A percentile compares a stretch with the other conserved stretches of the same genome.
These are phyloP conservation scores for Lithophane ornitopus DNA, from an alignment of 2,888 invertebrate species.

Conservation along the genomic window DNA sequence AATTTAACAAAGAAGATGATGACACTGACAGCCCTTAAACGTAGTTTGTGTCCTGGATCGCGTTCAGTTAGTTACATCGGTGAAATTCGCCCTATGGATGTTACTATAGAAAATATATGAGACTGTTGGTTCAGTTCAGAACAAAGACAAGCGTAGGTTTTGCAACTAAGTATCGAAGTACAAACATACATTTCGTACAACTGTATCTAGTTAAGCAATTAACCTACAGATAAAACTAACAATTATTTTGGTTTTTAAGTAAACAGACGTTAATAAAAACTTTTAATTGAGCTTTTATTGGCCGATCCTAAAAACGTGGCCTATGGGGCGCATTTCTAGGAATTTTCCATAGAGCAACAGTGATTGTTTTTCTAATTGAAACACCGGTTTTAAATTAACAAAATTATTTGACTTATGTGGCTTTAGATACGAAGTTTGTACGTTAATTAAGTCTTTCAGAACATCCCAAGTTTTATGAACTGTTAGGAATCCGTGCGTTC, in stretches of 20 bases:
- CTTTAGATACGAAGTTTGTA: neutral
- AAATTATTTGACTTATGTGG: neutral
- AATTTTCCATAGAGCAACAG: neutral
- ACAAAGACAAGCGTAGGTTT: conserved; percentile 14
- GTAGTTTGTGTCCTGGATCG: too few species aligned
- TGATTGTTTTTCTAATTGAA: conserved; percentile 26
- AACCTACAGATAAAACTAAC: conserved; percentile 29
- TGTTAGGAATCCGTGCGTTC: neutral
- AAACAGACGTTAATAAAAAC: conserved; percentile 43
- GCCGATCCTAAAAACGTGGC: conserved; percentile 17
- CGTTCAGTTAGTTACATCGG: too few species aligned
- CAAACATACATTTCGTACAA: conserved; percentile 16
- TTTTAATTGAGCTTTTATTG: conserved; percentile 51
- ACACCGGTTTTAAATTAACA: conserved; percentile 13
- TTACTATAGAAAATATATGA: conserved; percentile 18
- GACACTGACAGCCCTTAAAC: too few species aligned
- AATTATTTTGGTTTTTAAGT: conserved; percentile 49
- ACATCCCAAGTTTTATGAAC: neutral
- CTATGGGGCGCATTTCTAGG: neutral
- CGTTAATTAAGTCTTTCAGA: neutral
- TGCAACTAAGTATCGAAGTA: conserved; percentile 6
- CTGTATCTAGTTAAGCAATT: conserved; percentile 30
- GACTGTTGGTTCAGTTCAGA: conserved; percentile 12
- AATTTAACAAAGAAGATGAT: too few species aligned
- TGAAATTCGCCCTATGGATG: neutral